Evolutionary conservation across 2,888 invertebrate genomes (phyloP), one percentile per base, ranked within the genome.

Genomic region (Tromatobia lineatoria): DNA sequence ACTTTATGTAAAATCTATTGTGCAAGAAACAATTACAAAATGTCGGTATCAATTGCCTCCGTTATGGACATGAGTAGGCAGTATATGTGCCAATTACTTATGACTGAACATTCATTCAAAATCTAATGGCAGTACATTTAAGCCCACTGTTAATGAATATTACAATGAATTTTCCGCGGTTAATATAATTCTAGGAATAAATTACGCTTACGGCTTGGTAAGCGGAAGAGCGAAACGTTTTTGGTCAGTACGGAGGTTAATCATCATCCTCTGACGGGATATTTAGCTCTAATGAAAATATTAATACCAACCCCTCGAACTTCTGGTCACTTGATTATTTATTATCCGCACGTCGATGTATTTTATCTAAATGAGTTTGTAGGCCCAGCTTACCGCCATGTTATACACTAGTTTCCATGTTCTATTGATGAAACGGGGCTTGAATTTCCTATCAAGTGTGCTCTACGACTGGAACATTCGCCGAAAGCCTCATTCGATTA

Each of bases 401-500:
- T 20, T 25, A 18, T 18, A 13, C 61, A 29, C n/a, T 29, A 61
- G 47, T 61, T 20, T 61, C 47, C 45, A 74, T 59, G 61, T 29
- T 47, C 34, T 15, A 78, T 70, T n/a, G 67, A 81, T 54, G 47
- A 77, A 59, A 77, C 80, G 50, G 57, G 74, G 42, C 69, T 80
- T 50, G 78, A 81, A 74, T 84, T 74, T 70, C 61, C 64, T 59
- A 54, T 76, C 73, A 74, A 78, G 64, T 64, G 64, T 69, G 69
- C 69, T 76, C 61, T 29, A 54, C 77, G 67, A 78, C 74, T 57
- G 79, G 74, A 75, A 34, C 47, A 54, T 74, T 67, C 77, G 73
- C 69, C 73, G 71, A 83, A 67, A 45, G 57, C 29, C 64, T 89
- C 87, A 90, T 90, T 90, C 91, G 88, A 91, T 91, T 90, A 91